phyloP scores from a whole-genome alignment of 2,888 invertebrate species.

The Folsomia candida region DNA sequence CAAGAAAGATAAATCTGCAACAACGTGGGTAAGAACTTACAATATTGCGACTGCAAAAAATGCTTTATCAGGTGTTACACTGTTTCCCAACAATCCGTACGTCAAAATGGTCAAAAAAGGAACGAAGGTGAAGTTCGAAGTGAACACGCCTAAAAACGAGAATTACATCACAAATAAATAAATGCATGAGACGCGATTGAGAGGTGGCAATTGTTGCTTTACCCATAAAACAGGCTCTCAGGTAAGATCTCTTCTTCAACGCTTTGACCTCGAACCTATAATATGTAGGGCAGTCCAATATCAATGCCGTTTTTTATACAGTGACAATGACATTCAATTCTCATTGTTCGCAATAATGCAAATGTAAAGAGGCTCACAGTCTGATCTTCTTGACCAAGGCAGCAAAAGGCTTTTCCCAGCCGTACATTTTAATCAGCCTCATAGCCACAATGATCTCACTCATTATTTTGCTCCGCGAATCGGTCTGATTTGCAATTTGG shows the following conservation, averaged over 20 bases:
- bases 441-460: slow-evolving; percentile 31
- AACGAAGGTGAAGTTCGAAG: slow-evolving; percentile 73
- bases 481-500: slow-evolving; percentile 23
- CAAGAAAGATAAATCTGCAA: too few species aligned
- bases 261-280: slow-evolving; percentile 67
- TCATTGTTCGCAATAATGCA: neutral
- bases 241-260: slow-evolving; percentile 64
- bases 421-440: slow-evolving; percentile 32
- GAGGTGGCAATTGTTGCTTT: too few species aligned
- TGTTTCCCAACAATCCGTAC: slow-evolving; percentile 59
- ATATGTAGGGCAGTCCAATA: neutral
- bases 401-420: slow-evolving; percentile 31
- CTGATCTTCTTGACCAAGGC: slow-evolving; percentile 13
- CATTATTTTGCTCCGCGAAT: slow-evolving; percentile 30
- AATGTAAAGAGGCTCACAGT: neutral
- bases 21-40: too few species aligned
- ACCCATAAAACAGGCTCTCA: slow-evolving; percentile 65
- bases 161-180: too few species aligned
- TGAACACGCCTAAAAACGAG: slow-evolving; percentile 68
- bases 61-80: slow-evolving; percentile 65
- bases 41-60: slow-evolving; percentile 44
- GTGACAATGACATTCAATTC: neutral
- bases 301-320: neutral
- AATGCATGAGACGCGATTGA: too few species aligned
- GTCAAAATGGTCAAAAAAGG: slow-evolving; percentile 76